These are phyloP conservation scores for Remorina albescens DNA, from an alignment of 2,797 vertebrate genomes.

Conservation along the genomic window DNA sequence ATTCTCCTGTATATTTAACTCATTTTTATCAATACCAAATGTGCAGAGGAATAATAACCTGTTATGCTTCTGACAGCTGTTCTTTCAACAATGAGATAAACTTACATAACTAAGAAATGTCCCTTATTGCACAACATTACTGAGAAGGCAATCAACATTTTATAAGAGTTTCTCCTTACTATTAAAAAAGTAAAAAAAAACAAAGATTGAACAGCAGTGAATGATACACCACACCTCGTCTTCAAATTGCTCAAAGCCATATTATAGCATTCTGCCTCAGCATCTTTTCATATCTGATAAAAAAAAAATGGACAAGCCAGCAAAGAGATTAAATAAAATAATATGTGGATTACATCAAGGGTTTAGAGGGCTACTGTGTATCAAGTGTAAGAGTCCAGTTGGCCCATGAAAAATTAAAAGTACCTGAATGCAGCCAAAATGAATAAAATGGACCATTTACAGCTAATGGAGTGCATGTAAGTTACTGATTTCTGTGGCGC, in stretches of 20 bases:
- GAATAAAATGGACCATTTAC: constrained; percentile 23
- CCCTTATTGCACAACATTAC: constrained; percentile 15
- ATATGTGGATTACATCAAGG: constrained; percentile 1
- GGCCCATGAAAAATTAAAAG: constrained; percentile 20
- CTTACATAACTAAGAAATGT: neutral
- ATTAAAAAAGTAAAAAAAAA: neutral
- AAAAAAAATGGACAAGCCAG: neutral
- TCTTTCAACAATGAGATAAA: neutral
- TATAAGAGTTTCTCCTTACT: neutral
- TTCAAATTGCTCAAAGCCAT: neutral
- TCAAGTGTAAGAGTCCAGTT: constrained; percentile 12
- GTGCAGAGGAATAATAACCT: neutral
- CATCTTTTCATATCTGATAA: constrained; percentile 18
- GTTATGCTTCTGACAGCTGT: neutral
- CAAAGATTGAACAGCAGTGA: neutral
- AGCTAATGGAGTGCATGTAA: neutral
- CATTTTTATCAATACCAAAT: too few species aligned
- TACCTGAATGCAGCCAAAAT: neutral
- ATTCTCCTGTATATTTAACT: too few species aligned
- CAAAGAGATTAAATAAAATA: constrained; percentile 8
- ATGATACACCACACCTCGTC: neutral
- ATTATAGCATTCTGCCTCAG: neutral
- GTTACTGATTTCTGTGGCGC: neutral
- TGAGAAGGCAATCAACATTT: neutral
- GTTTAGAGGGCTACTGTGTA: neutral